Evolutionary conservation across 2,888 invertebrate genomes (phyloP).

Genomic region (Trachelus iudaicus): DNA sequence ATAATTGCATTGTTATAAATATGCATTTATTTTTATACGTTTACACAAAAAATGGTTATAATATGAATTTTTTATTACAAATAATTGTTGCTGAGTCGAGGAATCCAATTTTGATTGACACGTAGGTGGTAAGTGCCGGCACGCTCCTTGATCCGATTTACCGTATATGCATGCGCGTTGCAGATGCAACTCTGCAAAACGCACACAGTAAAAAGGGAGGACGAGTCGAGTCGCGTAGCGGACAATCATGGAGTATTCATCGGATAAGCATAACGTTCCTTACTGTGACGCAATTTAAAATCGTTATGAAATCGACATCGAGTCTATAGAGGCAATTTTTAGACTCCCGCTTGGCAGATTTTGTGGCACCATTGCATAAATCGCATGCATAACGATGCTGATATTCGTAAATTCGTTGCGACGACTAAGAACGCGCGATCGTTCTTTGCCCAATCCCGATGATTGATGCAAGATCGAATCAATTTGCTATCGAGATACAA

Average conservation of each 20-base stretch:
- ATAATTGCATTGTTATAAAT: not conserved
- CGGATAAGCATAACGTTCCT: constrained; percentile 43
- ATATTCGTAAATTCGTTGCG: constrained; percentile 37
- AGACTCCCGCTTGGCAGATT: constrained; percentile 42
- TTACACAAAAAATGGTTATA: not conserved
- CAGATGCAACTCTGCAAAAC: constrained; percentile 20
- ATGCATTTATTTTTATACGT: not conserved
- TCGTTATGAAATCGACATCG: constrained; percentile 43
- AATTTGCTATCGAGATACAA: constrained; percentile 12
- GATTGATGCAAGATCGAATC: constrained; percentile 12
- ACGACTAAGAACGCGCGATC: constrained; percentile 29
- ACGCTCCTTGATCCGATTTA: constrained; percentile 1
- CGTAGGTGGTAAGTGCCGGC: not conserved
- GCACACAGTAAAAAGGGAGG: constrained; percentile 6
- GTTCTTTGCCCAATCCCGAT: constrained; percentile 14
- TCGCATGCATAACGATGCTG: constrained; percentile 31
- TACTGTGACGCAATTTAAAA: constrained; percentile 36
- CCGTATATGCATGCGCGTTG: not conserved
- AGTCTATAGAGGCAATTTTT: constrained; percentile 40
- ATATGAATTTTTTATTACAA: not conserved
- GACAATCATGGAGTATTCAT: constrained; percentile 32
- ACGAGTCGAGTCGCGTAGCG: constrained; percentile 13
- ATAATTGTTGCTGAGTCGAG: not conserved
- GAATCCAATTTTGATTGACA: not conserved
- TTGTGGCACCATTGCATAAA: constrained; percentile 45